These are phyloP conservation scores for Tetheella fluctuosa DNA, from an alignment of 2,888 invertebrate genomes.

Conservation along the genomic window DNA sequence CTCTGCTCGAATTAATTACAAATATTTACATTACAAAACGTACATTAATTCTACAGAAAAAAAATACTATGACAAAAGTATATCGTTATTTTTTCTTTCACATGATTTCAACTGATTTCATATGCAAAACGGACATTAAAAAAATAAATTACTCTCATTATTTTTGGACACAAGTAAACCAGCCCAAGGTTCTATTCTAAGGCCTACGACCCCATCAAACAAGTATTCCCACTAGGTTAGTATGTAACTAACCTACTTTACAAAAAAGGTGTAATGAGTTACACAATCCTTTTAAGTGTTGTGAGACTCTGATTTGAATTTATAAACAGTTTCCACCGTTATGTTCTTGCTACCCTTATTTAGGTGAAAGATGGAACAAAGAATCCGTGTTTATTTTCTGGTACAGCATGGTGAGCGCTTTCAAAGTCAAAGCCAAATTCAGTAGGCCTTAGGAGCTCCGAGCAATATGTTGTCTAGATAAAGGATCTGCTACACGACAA, in stretches of 20 bases:
- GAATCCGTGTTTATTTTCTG: neutral
- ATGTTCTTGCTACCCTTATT: neutral
- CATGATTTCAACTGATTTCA: too few relatives aligned
- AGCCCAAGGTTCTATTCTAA: neutral
- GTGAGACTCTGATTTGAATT: constrained; percentile 11
- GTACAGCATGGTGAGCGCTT: neutral
- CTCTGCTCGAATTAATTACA: too few relatives aligned
- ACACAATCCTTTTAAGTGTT: constrained; percentile 20
- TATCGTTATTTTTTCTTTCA: too few relatives aligned
- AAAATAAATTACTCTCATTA: neutral
- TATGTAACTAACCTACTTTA: constrained; percentile 12
- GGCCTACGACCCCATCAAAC: constrained; percentile 9
- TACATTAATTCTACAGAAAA: too few relatives aligned
- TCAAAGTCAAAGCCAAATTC: neutral
- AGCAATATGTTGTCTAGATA: too few relatives aligned
- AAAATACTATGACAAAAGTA: too few relatives aligned
- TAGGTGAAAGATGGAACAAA: neutral
- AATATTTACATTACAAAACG: too few relatives aligned
- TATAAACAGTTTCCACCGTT: constrained; percentile 2
- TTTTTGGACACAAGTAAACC: neutral
- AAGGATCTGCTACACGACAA: too few relatives aligned
- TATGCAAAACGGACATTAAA: neutral
- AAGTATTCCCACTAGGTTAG: neutral
- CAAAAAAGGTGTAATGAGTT: constrained; percentile 22
- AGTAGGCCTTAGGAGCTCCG: too few relatives aligned